A percentile compares a stretch with the other conserved stretches of the same genome.
phyloP scores from a whole-genome alignment of 2,797 vertebrate genomes.

The Nasua narica region DNA sequence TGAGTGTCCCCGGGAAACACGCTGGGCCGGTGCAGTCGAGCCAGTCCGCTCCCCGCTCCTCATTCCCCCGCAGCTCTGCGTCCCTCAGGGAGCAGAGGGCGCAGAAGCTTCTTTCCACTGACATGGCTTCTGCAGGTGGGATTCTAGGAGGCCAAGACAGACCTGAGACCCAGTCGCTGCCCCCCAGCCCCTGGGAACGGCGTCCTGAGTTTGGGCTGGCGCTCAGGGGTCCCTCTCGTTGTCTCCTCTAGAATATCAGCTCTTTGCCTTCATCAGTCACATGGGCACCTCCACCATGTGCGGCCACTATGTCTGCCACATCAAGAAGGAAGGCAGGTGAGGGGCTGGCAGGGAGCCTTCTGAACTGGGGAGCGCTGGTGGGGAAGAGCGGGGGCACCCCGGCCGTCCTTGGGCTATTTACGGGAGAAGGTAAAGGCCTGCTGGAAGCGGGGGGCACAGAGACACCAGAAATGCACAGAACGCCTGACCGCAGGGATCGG shows the following conservation, averaged over 20 bases:
- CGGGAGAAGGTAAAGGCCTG: neutral
- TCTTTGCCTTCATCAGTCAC: slow-evolving; percentile 99
- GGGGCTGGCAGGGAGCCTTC: neutral
- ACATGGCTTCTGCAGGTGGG: neutral
- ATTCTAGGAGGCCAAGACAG: neutral
- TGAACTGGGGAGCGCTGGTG: neutral
- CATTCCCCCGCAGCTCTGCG: neutral
- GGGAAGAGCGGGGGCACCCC: neutral
- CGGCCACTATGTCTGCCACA: slow-evolving; percentile 99
- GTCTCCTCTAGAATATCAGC: slow-evolving; percentile 91
- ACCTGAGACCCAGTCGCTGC: neutral
- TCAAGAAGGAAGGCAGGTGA: slow-evolving; percentile 98
- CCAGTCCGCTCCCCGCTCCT: neutral
- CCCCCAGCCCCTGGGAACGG: neutral
- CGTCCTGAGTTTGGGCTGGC: neutral
- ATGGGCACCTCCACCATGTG: slow-evolving; percentile 99
- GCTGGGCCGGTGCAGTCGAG: neutral
- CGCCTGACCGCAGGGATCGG: neutral
- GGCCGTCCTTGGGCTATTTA: neutral
- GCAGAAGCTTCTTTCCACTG: neutral
- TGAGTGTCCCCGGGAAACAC: slow-evolving; percentile 82
- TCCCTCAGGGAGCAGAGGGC: neutral
- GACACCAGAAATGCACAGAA: neutral
- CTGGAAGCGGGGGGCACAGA: neutral
- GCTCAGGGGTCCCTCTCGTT: neutral